Percentiles rank a stretch among this genome's conserved stretches.
These are phyloP conservation scores for Drosophila fulvimacula DNA, from an alignment of 2,888 invertebrate genomes.

Conservation along the genomic window DNA sequence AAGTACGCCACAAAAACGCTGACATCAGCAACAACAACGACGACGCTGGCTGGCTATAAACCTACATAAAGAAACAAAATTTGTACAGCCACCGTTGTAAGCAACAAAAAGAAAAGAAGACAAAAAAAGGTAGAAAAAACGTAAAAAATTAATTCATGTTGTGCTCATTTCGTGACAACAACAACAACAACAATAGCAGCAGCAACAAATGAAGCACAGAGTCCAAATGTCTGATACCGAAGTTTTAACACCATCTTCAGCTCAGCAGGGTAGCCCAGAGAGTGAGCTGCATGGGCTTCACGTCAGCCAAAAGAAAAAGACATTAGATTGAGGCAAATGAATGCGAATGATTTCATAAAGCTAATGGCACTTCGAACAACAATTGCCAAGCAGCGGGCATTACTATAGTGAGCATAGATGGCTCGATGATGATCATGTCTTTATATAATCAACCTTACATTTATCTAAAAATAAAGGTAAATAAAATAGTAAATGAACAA, in stretches of 20 bases:
- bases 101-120: conserved; percentile 33
- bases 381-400: conserved; percentile 8
- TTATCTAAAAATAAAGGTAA: background rate
- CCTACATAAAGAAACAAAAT: conserved; percentile 73
- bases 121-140: conserved; percentile 33
- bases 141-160: conserved; percentile 75
- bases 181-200: conserved; percentile 20
- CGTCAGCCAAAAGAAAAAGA: conserved; percentile 16
- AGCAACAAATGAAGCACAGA: conserved; percentile 30
- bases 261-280: background rate
- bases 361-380: conserved; percentile 31
- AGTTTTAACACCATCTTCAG: conserved; percentile 42
- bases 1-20: conserved; percentile 32
- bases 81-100: conserved; percentile 53
- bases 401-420: background rate
- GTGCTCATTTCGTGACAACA: conserved; percentile 75
- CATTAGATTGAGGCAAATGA: conserved; percentile 12
- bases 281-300: conserved; percentile 26
- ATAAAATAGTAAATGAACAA: background rate
- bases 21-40: conserved; percentile 27
- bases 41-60: conserved; percentile 64
- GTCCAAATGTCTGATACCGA: conserved; percentile 30
- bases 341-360: conserved; percentile 33
- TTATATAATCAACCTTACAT: conserved; percentile 5
- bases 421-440: conserved; percentile 25